Base-by-base conservation (phyloP, 1,140 invertebrate species). In the Euwallacea fornicatus region DNA sequence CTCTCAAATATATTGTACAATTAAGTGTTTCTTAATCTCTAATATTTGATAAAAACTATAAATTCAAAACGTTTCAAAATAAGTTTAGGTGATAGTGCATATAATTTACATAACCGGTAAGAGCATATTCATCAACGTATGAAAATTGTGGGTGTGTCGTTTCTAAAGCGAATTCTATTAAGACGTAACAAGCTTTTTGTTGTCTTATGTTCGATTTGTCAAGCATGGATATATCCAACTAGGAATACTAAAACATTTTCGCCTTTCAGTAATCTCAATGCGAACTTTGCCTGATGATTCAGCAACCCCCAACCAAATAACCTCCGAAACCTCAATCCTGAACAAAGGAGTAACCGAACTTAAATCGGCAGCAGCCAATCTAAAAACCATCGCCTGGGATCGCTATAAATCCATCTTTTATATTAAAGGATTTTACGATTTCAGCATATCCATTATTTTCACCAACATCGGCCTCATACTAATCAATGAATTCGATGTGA, bases 211-310 rank as follows among this genome's bases (percentile, higher is more conserved):
- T 33, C 21, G 4, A 33, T 4, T 33, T 33, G 4, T 4, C 4
- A 33, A 33, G 21, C 4, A 33, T 33, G 4, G 1, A 33, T 33
- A 33, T 33, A 33, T 33, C 21, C 21, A 33, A 1, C 21, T 33
- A 33, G 21, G 21, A 33, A 33, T 33, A 33, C 21, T 4, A 33
- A 33, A 33, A 33, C 55, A n/a, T 16, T 41, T 53, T 50, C 70
- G 59, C 42, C 59, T 74, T 74, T 58, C 33, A 75, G 71, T 47
- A 41, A 53, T 75, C 10, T 55, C 71, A 56, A 53, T 21, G n/a
- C 15, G 47, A 8, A 50, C 13, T 3, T 11, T 66, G 11, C 46
- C 59, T 11, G 50, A 42, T 2, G 69, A 71, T 44, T 50, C n/a
- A 2, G 67, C 64, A 44, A 6, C 46, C 13, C 41, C 8, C 56